Evolutionary conservation across 2,888 invertebrate genomes (phyloP).

Genomic region (Drosophila trichaetosa): DNA sequence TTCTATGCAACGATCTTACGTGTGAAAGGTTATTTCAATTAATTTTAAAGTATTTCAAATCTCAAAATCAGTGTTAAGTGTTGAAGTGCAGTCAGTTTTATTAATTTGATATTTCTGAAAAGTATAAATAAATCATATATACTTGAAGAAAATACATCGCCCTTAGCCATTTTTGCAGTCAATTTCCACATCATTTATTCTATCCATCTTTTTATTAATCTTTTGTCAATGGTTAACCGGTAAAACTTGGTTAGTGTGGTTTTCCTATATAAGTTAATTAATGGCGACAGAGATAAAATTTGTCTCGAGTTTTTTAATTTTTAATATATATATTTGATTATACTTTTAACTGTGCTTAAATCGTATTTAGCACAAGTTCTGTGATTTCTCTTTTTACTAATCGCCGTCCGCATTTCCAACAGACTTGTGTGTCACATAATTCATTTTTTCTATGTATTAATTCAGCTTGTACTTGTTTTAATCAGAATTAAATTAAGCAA

Average conservation of each 20-base stretch:
- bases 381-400: not conserved
- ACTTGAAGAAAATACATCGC: no score
- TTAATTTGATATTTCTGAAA: not conserved
- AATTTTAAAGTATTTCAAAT: not conserved
- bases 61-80: not conserved
- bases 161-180: no score
- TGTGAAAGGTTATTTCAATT: accelerated
- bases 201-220: no score
- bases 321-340: not conserved
- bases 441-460: not conserved
- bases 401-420: not conserved
- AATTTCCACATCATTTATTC: no score
- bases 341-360: not conserved
- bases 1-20: not conserved
- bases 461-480: not conserved
- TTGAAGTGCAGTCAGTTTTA: not conserved
- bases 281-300: not conserved
- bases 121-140: no score
- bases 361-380: not conserved
- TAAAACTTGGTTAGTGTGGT: no score
- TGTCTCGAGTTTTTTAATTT: not conserved
- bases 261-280: no score
- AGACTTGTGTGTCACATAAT: not conserved
- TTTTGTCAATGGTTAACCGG: no score
- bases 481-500: not conserved